Conservation (phyloP, 2,797 vertebrate genomes). For the Crenichthys baileyi region DNA sequence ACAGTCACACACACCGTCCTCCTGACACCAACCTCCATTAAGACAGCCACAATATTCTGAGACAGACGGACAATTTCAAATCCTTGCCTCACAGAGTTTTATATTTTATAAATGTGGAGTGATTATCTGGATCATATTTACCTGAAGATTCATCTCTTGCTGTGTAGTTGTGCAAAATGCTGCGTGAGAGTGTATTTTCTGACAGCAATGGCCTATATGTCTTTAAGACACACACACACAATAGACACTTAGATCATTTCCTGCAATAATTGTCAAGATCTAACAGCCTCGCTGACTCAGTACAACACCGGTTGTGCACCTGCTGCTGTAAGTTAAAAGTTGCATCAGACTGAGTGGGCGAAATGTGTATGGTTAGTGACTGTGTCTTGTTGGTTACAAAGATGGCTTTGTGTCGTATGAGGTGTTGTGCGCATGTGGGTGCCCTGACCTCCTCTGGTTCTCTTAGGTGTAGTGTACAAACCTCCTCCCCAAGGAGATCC, state of each 20-base stretch:
- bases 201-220: conserved; percentile 80
- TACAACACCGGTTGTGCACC: conserved; percentile 34
- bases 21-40: conserved; percentile 96
- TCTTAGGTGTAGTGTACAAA: conserved; percentile 94
- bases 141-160: conserved; percentile 83
- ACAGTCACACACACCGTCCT: conserved; percentile 93
- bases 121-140: conserved; percentile 46
- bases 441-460: conserved; percentile 83
- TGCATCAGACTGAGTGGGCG: conserved; percentile 66
- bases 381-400: conserved; percentile 75
- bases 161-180: conserved; percentile 83
- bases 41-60: conserved; percentile 94
- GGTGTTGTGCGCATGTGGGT: conserved; percentile 79
- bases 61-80: conserved; percentile 49
- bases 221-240: conserved; percentile 55
- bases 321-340: conserved; percentile 48
- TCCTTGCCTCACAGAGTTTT: conserved; percentile 12
- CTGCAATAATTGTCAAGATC: conserved; percentile 15
- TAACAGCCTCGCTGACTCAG: conserved; percentile 40
- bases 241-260: conserved; percentile 29
- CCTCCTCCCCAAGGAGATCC: conserved; percentile 96
- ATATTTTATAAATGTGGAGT: conserved; percentile 4
- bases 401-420: conserved; percentile 80
- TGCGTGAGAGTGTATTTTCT: conserved; percentile 76
- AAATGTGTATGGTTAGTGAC: conserved; percentile 61